Percentiles rank a stretch among this genome's conserved stretches.
Conservation (phyloP, 2,797 vertebrate species). For the Emys orbicularis region DNA sequence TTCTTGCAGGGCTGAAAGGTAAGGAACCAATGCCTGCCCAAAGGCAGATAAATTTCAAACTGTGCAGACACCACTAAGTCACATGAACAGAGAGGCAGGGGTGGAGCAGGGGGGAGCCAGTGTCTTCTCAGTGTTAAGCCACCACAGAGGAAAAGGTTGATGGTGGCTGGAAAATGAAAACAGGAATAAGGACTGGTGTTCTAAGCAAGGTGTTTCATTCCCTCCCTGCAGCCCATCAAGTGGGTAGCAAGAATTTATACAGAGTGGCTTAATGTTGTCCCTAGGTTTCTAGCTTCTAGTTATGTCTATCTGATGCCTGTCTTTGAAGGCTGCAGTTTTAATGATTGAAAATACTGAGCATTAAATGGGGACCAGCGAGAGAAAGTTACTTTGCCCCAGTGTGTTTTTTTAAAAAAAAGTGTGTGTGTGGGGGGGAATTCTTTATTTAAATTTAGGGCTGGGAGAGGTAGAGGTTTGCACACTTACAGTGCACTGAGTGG, state of each 20-base stretch:
- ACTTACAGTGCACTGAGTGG: too few species aligned
- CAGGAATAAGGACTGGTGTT: not conserved
- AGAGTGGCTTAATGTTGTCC: not conserved
- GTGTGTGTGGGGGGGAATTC: not conserved
- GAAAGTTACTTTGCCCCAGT: not conserved
- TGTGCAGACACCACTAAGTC: not conserved
- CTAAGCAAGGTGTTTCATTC: too few species aligned
- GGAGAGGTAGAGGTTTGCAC: not conserved
- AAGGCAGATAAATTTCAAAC: not conserved
- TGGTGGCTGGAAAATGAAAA: slow-evolving; percentile 39
- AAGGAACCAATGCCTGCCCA: not conserved
- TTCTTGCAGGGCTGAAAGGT: not conserved
- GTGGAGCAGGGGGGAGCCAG: not conserved
- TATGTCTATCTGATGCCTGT: not conserved
- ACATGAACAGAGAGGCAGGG: slow-evolving; percentile 36
- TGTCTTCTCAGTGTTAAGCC: not conserved
- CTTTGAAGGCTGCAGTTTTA: not conserved
- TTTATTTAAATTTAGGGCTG: not conserved
- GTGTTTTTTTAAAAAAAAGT: not conserved
- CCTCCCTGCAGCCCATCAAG: not conserved
- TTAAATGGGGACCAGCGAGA: not conserved
- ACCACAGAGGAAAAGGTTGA: not conserved
- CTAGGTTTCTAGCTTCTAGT: not conserved
- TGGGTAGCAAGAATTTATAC: not conserved
- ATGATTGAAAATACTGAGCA: not conserved